Conservation (phyloP, 2,888 invertebrate genomes). For the Drosophila phalerata region DNA sequence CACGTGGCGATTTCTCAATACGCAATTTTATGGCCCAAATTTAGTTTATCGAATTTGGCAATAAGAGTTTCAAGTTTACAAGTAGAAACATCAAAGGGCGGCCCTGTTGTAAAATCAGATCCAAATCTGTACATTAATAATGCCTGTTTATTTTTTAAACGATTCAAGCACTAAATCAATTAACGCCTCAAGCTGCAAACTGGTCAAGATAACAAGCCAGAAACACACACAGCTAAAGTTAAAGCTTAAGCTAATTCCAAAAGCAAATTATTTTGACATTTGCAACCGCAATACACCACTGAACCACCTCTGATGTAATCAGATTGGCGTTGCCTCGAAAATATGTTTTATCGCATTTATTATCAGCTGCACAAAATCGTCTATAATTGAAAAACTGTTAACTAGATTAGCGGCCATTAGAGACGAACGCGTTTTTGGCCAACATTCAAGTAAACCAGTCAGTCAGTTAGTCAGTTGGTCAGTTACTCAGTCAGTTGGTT, state of each 20-base stretch:
- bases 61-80: constrained; percentile 40
- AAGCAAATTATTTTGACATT: constrained; percentile 74
- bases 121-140: constrained; percentile 53
- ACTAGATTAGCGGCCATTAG: constrained; percentile 78
- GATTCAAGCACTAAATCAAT: constrained; percentile 68
- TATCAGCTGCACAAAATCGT: constrained; percentile 78
- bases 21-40: constrained; percentile 49
- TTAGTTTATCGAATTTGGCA: constrained; percentile 27
- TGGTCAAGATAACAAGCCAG: constrained; percentile 54
- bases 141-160: constrained; percentile 42
- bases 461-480: constrained; percentile 39
- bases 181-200: constrained; percentile 66
- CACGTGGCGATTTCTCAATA: constrained; percentile 67
- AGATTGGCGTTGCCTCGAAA: constrained; percentile 59
- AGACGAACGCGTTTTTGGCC: constrained; percentile 59
- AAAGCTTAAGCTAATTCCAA: constrained; percentile 25
- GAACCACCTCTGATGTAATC: constrained; percentile 70
- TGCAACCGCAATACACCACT: constrained; percentile 73
- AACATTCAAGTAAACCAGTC: constrained; percentile 20
- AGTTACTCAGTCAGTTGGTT: constrained; percentile 21
- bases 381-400: constrained; percentile 81
- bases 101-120: constrained; percentile 54
- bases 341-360: constrained; percentile 80
- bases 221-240: background rate
- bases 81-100: constrained; percentile 55